Evolutionary conservation across 1,140 invertebrate genomes (phyloP), one percentile per base, ranked within the genome.

Genomic region (Sminthurides bifidus): DNA sequence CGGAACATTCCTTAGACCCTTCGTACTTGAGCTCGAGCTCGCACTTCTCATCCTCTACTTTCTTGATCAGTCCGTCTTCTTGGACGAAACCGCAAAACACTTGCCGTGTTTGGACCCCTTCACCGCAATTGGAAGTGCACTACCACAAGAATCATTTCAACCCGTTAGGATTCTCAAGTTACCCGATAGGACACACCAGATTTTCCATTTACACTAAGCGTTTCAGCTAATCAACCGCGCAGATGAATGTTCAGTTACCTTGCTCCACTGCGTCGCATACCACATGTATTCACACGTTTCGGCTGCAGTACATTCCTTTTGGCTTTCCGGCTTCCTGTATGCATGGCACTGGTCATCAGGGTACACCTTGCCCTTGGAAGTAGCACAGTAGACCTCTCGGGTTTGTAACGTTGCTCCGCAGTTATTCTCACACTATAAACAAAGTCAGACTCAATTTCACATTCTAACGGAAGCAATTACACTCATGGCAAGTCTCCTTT

Each of bases 51-150:
- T 88, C 82, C 19, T 80, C 75, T 1, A 85, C 84, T 61, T 80
- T 81, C 57, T 77, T 76, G 26, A 90, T 75, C 19, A 77, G 76
- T 1, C 75, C 74, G 23, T 72, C 68, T 6, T 68, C 66, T 49
- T 84, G 80, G 53, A 80, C 79, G 30, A 76, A 72, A 12, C 81
- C 88, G 68, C 92, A 96, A 68, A 92, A 85, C 10, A 94, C 85
- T 44, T 79, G 76, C 31, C 92, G 78, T 0, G 82, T 85, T 70
- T 91, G 81, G 14, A 87, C 74, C 2, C 92, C 92, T 3, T 41
- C 10, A 15, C 55, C 55, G 35, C 59, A 61, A 19, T 6, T 29
- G 2, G 35, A 38, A 14, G 53, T 44, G 27, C 59, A 57, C 59
- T 61, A 27, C 12, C 44, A 19, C 21, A 46, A 46, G 21, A 50